These are phyloP conservation scores for Caloenas nicobarica DNA, from an alignment of 2,113 vertebrate species.

Conservation along the genomic window DNA sequence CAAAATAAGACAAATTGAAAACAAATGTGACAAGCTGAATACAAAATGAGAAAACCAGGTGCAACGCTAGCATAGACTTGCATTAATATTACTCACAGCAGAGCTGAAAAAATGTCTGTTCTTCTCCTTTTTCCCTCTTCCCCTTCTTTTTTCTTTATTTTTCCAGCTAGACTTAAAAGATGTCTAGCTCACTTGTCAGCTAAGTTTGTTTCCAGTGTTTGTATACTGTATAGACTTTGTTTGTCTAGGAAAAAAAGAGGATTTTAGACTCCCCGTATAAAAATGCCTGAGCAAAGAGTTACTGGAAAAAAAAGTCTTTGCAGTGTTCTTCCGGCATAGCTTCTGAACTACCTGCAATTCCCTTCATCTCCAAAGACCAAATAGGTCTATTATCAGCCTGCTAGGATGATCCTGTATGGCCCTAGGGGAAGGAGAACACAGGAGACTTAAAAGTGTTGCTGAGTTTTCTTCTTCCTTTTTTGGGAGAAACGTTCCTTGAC, in stretches of 20 bases:
- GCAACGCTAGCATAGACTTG: slow-evolving; percentile 3
- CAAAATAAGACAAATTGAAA: slow-evolving; percentile 58
- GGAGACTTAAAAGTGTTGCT: background rate
- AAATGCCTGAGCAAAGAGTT: background rate
- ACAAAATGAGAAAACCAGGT: slow-evolving; percentile 47
- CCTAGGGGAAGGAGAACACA: background rate
- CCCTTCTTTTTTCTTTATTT: background rate
- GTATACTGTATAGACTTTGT: background rate
- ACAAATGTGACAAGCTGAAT: slow-evolving; percentile 51
- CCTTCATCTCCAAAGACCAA: background rate
- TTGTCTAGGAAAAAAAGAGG: background rate
- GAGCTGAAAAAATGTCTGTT: background rate
- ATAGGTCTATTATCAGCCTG: background rate
- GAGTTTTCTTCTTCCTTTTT: background rate
- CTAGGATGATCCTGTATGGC: background rate
- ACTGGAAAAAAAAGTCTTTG: background rate
- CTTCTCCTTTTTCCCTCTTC: too few relatives aligned
- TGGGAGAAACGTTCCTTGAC: background rate
- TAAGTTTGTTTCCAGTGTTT: background rate
- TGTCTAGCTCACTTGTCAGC: background rate
- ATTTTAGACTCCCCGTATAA: background rate
- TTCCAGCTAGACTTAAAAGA: background rate
- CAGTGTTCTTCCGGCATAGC: background rate
- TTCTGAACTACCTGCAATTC: background rate
- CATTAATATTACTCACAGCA: slow-evolving; percentile 3